Evolutionary conservation across 2,113 vertebrate genomes (phyloP).

Genomic region (Henicopernis longicauda): DNA sequence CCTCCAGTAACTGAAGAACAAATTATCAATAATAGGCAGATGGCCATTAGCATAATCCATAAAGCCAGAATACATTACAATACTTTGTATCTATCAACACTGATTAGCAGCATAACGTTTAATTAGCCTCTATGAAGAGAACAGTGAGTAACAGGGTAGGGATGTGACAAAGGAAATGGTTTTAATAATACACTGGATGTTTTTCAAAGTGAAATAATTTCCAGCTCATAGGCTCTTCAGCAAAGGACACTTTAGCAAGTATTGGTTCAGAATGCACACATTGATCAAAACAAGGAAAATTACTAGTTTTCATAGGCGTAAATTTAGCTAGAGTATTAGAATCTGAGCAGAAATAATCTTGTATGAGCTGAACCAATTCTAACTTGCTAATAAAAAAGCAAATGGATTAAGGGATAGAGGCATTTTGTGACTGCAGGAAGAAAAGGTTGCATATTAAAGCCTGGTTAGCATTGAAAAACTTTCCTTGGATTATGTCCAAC

Average conservation of each 20-base stretch:
- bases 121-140: conserved; percentile 66
- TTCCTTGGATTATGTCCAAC: conserved; percentile 7
- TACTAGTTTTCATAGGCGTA: not conserved
- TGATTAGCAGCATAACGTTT: conserved; percentile 73
- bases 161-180: conserved; percentile 56
- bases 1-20: conserved; percentile 60
- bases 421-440: not conserved
- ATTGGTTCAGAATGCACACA: not conserved
- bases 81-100: conserved; percentile 72
- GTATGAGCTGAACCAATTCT: not conserved
- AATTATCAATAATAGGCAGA: conserved; percentile 76
- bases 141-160: conserved; percentile 39
- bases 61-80: conserved; percentile 70
- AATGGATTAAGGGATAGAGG: conserved; percentile 14
- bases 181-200: conserved; percentile 39
- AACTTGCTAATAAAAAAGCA: conserved; percentile 18
- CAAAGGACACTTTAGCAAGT: not conserved
- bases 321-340: conserved; percentile 35
- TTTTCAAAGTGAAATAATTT: conserved; percentile 56
- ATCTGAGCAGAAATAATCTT: conserved; percentile 29
- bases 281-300: conserved; percentile 41
- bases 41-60: conserved; percentile 77
- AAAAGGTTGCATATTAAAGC: not conserved
- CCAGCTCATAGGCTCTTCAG: conserved; percentile 12
- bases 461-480: not conserved